Evolutionary conservation across 2,113 vertebrate genomes (phyloP), one percentile per base, ranked within the genome.

Genomic region (Crypturellus undulatus): DNA sequence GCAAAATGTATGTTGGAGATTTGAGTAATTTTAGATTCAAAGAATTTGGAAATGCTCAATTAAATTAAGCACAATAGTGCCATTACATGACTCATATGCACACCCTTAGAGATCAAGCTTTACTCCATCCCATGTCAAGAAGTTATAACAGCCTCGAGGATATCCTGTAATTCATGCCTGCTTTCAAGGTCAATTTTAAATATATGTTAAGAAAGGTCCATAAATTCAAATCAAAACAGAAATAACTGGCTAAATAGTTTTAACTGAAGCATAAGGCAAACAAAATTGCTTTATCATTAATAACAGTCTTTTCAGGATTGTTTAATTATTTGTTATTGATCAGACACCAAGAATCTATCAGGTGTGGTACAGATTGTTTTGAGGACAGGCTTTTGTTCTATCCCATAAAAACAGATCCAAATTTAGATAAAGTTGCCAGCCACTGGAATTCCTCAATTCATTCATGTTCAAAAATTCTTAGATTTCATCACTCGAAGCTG

Each of bases 71-170:
- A 59, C 16, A 65, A 54, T 9, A 76, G 40, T 73, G 89, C 32
- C 7, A 65, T 51, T 60, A 45, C 3, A 1, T 45, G 45, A 42
- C 84, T 76, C 58, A 87, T 19, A 71, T 1, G 2, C 22, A 81
- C 2, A 59, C 5, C 8, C 51, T 72, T 51, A 72, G 47, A 60
- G 5, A 75, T 13, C 10, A 63, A 81, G 32, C 21, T 52, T 70
- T 42, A 63, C 16, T 84, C 40, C 26, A 40, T 64, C 13, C 17
- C 54, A 64, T 6, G 3, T 47, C 49, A 79, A 12, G 21, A 10
- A 72, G 10, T 28, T 65, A 38, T 2, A 89, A 34, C 16, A 76
- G 18, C 0, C 0, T 68, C 32, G 4, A 5, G 10, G 2, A 71
- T 56, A 26, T 83, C 26, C 22, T 43, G 25, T 34, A 82, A 78